Conservation (phyloP, 2,888 invertebrate genomes). For the Cheilosia vernalis region DNA sequence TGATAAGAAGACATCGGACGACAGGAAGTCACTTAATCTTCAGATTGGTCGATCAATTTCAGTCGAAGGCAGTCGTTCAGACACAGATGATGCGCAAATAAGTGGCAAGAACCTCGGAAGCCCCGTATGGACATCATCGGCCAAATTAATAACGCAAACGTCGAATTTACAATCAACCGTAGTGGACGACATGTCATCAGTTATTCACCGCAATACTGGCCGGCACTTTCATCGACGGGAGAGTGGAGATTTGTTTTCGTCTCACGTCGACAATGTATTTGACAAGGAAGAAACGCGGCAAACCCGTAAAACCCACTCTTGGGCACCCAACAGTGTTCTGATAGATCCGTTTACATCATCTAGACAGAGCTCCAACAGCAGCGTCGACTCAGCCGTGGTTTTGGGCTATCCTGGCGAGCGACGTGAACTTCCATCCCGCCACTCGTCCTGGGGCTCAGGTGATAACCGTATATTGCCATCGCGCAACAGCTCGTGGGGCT, state of each 20-base stretch:
- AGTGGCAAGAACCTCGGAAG: conserved; percentile 75
- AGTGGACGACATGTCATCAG: conserved; percentile 43
- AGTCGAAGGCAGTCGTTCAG: conserved; percentile 43
- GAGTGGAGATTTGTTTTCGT: conserved; percentile 87
- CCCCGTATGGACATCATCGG: conserved; percentile 82
- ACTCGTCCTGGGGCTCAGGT: conserved; percentile 93
- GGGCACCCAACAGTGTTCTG: conserved; percentile 79
- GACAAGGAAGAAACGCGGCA: conserved; percentile 86
- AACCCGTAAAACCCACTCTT: conserved; percentile 81
- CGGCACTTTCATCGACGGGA: conserved; percentile 60
- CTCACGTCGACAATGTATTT: conserved; percentile 88
- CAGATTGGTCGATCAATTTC: conserved; percentile 76
- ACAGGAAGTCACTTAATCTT: conserved; percentile 77
- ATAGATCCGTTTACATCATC: conserved; percentile 67
- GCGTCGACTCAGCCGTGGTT: conserved; percentile 84
- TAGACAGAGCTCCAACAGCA: conserved; percentile 77
- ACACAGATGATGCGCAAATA: conserved; percentile 54
- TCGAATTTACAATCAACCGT: conserved; percentile 77
- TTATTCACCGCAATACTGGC: conserved; percentile 53
- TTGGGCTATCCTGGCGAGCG: conserved; percentile 85
- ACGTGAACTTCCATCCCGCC: conserved; percentile 88
- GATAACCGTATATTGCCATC: conserved; percentile 87
- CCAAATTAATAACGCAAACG: conserved; percentile 82
- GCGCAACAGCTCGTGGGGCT: conserved; percentile 89
- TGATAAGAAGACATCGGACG: conserved; percentile 81